Evolutionary conservation across 2,888 invertebrate species (phyloP).

Genomic region (Patella caerulea): DNA sequence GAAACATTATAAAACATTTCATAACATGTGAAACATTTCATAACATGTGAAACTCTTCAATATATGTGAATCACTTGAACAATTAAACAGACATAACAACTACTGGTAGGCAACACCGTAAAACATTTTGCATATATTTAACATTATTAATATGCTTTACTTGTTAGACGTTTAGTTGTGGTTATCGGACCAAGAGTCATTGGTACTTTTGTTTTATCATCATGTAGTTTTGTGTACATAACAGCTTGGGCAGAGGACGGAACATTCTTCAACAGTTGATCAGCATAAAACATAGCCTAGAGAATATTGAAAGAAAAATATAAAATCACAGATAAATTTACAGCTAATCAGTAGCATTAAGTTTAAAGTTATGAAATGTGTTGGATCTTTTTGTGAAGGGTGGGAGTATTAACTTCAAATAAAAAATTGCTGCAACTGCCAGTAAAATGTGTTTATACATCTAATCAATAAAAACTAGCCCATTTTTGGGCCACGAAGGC

Average conservation of each 20-base stretch:
- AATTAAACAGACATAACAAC: too few relatives aligned
- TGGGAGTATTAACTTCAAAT: neutral
- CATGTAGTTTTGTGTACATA: constrained; percentile 44
- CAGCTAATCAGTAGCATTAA: neutral
- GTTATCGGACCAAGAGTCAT: constrained; percentile 20
- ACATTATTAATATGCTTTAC: constrained; percentile 27
- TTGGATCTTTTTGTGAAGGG: too few relatives aligned
- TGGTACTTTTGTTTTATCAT: constrained; percentile 19
- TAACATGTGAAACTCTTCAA: too few relatives aligned
- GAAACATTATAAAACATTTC: too few relatives aligned
- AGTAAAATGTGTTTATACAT: neutral
- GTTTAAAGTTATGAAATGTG: too few relatives aligned
- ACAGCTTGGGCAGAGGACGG: constrained; percentile 49
- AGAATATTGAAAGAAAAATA: constrained; percentile 22
- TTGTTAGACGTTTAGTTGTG: constrained; percentile 27
- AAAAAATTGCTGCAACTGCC: neutral
- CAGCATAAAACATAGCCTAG: constrained; percentile 70
- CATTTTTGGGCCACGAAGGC: too few relatives aligned
- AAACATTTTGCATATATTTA: too few relatives aligned
- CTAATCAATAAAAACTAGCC: too few relatives aligned
- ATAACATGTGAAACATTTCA: too few relatives aligned
- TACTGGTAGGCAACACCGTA: too few relatives aligned
- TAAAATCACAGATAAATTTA: constrained; percentile 1
- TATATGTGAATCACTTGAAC: too few relatives aligned
- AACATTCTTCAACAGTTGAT: constrained; percentile 63